Conservation (phyloP, 2,888 invertebrate genomes). For the Plusia festucae region DNA sequence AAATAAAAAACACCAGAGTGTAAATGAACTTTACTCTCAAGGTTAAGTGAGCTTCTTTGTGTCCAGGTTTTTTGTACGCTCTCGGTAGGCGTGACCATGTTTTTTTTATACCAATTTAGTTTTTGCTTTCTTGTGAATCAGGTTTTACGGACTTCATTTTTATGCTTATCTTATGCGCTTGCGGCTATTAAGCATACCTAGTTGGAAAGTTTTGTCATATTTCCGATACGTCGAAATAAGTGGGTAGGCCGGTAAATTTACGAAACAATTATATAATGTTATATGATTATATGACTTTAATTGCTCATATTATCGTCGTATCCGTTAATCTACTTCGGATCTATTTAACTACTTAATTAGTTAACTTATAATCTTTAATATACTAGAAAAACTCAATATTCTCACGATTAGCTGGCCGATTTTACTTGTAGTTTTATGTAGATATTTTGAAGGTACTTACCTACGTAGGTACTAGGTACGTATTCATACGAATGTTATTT, state of each 20-base stretch:
- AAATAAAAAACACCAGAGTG: background rate
- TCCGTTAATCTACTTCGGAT: background rate
- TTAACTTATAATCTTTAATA: no score
- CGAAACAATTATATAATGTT: background rate
- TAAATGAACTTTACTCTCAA: background rate
- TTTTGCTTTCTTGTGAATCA: background rate
- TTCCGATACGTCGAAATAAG: background rate
- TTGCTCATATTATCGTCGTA: background rate
- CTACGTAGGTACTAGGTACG: no score
- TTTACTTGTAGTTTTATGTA: no score
- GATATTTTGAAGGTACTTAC: no score
- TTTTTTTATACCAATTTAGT: background rate
- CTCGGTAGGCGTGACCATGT: background rate
- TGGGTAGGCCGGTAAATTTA: background rate
- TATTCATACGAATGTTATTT: no score
- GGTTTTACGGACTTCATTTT: background rate
- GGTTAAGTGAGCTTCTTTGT: background rate
- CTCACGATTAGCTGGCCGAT: no score
- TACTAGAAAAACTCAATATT: no score
- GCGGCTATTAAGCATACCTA: background rate
- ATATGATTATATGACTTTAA: background rate
- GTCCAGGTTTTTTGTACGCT: background rate
- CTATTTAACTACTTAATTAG: background rate
- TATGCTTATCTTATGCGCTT: background rate
- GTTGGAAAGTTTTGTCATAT: background rate